These are phyloP conservation scores for Tillus elongatus DNA, from an alignment of 2,888 invertebrate genomes.

Conservation along the genomic window DNA sequence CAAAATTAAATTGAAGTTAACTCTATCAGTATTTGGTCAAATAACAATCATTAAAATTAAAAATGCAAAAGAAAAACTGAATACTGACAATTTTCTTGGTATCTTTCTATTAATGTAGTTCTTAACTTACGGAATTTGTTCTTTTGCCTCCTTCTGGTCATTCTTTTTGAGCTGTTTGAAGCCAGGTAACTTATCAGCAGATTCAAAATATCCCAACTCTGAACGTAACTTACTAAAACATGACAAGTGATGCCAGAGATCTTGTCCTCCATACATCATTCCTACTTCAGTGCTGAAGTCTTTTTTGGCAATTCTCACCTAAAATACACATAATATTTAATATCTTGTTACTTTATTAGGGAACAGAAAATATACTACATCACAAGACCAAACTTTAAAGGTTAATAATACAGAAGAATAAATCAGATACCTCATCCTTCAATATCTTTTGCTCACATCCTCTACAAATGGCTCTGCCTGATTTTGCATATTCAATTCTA, in stretches of 20 bases:
- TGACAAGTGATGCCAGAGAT: conserved; percentile 84
- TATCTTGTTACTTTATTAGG: conserved; percentile 4
- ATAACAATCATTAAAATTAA: no score
- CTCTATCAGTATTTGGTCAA: no score
- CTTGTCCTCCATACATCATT: conserved; percentile 71
- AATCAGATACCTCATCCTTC: conserved; percentile 60
- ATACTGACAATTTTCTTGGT: no score
- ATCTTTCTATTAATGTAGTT: no score
- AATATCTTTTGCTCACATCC: conserved; percentile 80
- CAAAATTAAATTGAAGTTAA: no score
- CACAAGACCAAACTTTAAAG: no score
- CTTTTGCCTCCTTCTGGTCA: conserved; percentile 57
- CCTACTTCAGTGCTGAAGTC: conserved; percentile 76
- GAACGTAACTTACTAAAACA: conserved; percentile 74
- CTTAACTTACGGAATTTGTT: conserved; percentile 59
- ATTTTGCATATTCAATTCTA: conserved; percentile 76
- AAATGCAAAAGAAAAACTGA: no score
- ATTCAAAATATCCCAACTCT: conserved; percentile 63
- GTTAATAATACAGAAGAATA: no score
- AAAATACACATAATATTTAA: no score
- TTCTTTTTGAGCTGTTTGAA: conserved; percentile 58
- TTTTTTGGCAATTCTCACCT: conserved; percentile 70
- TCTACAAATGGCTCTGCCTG: conserved; percentile 67
- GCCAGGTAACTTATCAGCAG: conserved; percentile 69
- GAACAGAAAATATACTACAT: neutral